A percentile compares a stretch with the other conserved stretches of the same genome.
phyloP scores from a whole-genome alignment of 2,888 invertebrate species.

The Isotomurus palustris region DNA sequence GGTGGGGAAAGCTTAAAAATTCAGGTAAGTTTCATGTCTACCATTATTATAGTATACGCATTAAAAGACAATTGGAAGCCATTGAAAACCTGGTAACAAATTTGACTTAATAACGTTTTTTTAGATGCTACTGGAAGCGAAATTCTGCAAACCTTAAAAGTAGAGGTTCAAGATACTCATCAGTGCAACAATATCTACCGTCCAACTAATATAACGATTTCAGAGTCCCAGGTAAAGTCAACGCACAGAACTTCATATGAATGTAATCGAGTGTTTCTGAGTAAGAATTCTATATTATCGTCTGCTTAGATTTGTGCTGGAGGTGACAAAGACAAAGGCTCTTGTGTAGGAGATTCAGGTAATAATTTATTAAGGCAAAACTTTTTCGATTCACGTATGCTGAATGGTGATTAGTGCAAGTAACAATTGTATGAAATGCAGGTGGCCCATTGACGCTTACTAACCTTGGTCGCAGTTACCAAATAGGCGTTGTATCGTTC shows the following conservation, averaged over 20 bases:
- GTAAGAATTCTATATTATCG: too few species aligned
- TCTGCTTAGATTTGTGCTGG: conserved; percentile 45
- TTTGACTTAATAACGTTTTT: not conserved
- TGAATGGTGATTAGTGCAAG: too few species aligned
- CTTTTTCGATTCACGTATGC: conserved; percentile 31
- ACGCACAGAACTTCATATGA: not conserved
- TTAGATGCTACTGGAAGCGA: conserved; percentile 31
- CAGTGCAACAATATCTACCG: conserved; percentile 30
- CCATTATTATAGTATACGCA: too few species aligned
- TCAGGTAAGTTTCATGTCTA: conserved; percentile 41
- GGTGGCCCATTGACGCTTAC: conserved; percentile 4
- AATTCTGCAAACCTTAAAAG: conserved; percentile 32
- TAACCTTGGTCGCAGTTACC: conserved; percentile 20
- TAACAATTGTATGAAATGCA: too few species aligned
- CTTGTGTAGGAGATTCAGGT: conserved; percentile 45
- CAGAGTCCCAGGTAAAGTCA: conserved; percentile 26
- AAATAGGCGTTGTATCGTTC: conserved; percentile 47
- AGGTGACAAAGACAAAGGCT: conserved; percentile 40
- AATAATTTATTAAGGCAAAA: conserved; percentile 17
- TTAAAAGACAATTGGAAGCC: not conserved
- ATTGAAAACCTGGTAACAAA: not conserved
- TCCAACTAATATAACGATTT: conserved; percentile 20
- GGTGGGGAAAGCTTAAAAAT: conserved; percentile 46
- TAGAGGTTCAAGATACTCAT: conserved; percentile 30
- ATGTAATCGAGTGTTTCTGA: too few species aligned